These are phyloP conservation scores for Caenorhabditis remanei DNA, from an alignment of 1,140 invertebrate genomes.

Conservation along the genomic window DNA sequence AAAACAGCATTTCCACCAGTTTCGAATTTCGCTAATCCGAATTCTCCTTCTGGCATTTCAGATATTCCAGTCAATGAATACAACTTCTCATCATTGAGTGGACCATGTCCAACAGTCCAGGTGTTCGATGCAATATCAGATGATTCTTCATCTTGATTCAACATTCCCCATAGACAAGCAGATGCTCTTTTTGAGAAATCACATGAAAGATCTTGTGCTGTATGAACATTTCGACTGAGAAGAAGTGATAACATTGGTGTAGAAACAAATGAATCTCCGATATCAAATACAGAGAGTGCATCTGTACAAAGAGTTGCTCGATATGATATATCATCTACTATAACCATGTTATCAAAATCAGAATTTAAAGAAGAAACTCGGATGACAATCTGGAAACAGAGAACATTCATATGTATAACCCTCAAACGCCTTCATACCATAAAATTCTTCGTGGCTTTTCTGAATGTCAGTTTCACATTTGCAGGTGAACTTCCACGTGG, in stretches of 20 bases:
- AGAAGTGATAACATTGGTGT: conserved; percentile 71
- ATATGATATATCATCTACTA: conserved; percentile 76
- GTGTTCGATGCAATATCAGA: conserved; percentile 59
- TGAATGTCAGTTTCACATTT: conserved; percentile 70
- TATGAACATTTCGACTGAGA: conserved; percentile 70
- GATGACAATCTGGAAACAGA: conserved; percentile 70
- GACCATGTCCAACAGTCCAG: conserved; percentile 75
- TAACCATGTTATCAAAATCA: conserved; percentile 76
- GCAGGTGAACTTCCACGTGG: conserved; percentile 72
- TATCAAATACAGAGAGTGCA: conserved; percentile 71
- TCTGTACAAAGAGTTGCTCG: conserved; percentile 72
- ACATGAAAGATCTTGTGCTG: conserved; percentile 73
- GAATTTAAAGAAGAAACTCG: conserved; percentile 68
- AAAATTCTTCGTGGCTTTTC: conserved; percentile 66
- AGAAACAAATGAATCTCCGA: conserved; percentile 72
- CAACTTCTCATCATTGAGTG: conserved; percentile 72
- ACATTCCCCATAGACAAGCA: conserved; percentile 58
- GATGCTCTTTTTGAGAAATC: conserved; percentile 71
- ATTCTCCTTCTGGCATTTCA: conserved; percentile 69
- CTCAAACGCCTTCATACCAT: conserved; percentile 57
- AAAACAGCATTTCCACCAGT: conserved; percentile 66
- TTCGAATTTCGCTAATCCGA: conserved; percentile 70
- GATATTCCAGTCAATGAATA: conserved; percentile 67
- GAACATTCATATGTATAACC: neutral
- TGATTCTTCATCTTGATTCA: conserved; percentile 56